A percentile compares a stretch with the other conserved stretches of the same genome.
phyloP scores from a whole-genome alignment of 2,888 invertebrate species.

The Heteromyza rotundicornis region DNA sequence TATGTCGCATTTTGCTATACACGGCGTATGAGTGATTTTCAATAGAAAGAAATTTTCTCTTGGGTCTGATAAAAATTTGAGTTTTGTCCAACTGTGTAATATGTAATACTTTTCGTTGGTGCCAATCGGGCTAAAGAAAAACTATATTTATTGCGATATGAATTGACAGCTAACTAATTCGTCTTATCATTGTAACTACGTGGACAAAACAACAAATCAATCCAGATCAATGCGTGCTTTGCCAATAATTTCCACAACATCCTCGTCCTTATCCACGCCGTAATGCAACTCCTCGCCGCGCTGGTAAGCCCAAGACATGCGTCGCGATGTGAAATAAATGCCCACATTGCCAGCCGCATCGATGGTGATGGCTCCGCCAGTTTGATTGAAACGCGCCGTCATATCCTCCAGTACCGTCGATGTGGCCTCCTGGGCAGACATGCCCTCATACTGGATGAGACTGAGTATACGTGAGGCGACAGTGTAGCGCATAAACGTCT shows the following conservation, averaged over 20 bases:
- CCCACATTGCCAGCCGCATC: conserved; percentile 72
- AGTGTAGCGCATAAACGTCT: conserved; percentile 79
- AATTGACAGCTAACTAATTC: too few relatives aligned
- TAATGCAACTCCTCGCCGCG: conserved; percentile 64
- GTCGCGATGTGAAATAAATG: conserved; percentile 70
- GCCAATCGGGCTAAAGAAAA: too few relatives aligned
- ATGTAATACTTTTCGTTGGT: too few relatives aligned
- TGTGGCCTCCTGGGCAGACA: conserved; percentile 69
- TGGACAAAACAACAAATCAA: too few relatives aligned
- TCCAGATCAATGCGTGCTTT: too few relatives aligned
- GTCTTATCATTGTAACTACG: too few relatives aligned
- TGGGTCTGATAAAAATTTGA: too few relatives aligned
- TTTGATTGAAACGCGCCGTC: conserved; percentile 72
- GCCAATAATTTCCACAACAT: conserved; percentile 32
- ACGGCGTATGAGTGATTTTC: too few relatives aligned
- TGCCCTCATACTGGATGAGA: conserved; percentile 68
- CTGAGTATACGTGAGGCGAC: conserved; percentile 74
- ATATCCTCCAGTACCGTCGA: conserved; percentile 70
- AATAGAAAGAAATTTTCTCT: too few relatives aligned
- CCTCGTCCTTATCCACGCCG: conserved; percentile 68
- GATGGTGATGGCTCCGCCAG: conserved; percentile 77
- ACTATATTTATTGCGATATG: too few relatives aligned
- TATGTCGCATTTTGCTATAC: too few relatives aligned
- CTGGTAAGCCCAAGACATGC: conserved; percentile 75
- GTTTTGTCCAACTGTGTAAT: too few relatives aligned